Base-by-base conservation (phyloP, 35 echinoderm and acorn worm species). In the Chiridota heheva region DNA sequence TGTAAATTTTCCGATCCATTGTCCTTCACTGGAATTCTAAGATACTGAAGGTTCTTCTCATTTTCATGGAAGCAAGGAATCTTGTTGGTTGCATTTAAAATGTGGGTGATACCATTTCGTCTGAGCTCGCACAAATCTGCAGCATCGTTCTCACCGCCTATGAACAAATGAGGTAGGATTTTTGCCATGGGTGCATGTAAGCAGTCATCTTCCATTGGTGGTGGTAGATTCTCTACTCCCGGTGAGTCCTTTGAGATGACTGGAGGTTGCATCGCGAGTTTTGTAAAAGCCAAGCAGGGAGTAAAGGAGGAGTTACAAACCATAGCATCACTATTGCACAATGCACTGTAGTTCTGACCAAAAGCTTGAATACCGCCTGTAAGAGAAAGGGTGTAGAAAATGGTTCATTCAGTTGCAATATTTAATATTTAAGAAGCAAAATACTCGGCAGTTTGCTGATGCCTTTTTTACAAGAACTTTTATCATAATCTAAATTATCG, bases 321-420 rank as follows among this genome's bases (percentile, higher is more conserved):
- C 73, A 71, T 59, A 48, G 64, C 26, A 40, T 76, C 87, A 42
- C 73, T 90, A 59, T 81, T 80, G 53, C 89, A 98, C 67, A 91
- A 44, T 28, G 73, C 70, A 7, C 69, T 74, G 60, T 87, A 85
- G 6, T 90, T 73, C 29, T 81, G 75, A 27, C 78, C 84, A 58
- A 98, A 98, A 12, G 86, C 89, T 67, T 98, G 86, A 4, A 98
- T 90, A 24, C 95, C 95, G 62, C 95, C 95, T 98, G 69, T 7
- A 66, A 44, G 69, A 35, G 0, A 28, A 17, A 29, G 51, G 15
- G 46, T 58, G n/a, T n/a, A n/a, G n/a, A n/a, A n/a, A n/a, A n/a
- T n/a, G n/a, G n/a, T n/a, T n/a, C n/a, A n/a, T n/a, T n/a, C n/a
- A n/a, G n/a, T n/a, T n/a, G n/a, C n/a, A n/a, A n/a, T n/a, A n/a